Base-by-base conservation (phyloP, 2,888 invertebrate species). In the Dilophus febrilis region DNA sequence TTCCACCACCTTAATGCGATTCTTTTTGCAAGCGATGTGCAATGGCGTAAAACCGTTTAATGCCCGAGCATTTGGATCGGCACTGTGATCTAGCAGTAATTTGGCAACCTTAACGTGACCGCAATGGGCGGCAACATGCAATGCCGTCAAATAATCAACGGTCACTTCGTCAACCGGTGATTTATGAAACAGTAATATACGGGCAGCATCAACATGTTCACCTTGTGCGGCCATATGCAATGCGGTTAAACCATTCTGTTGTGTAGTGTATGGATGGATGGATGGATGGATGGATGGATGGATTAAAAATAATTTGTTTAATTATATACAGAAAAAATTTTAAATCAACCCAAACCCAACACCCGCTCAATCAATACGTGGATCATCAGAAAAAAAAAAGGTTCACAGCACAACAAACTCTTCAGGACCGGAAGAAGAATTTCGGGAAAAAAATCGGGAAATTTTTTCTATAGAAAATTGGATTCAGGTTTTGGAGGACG, bases 101-200 rank as follows among this genome's bases (percentile, higher is more conserved):
- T 81, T 92, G 5, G 95, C 94, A 6, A 94, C 92, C 56, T 88
- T 70, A 26, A 92, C 90, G 58, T 91, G 90, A 7, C 90, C 90
- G 53, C 90, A 90, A 53, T 90, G 90, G 1, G 92, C 90, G 12
- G 92, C 91, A 7, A 95, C 94, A 57, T 98, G 97, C 27, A 98
- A 71, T 2, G 95, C 91, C 0, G 95, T 97, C 53, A 97, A 68
- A 61, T 94, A 97, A 65, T 98, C 97, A 32, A 95, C 91, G 1
- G 95, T 97, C 46, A 97, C 92, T 66, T 97, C 97, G 66, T 97
- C 95, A 37, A 97, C 94, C n/a, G 91, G 88, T 2, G 95, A 94
- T 47, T 91, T 86, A 60, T 94, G 87, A 49, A 86, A 76, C 11
- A 97, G 72, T 7, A 97, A 70, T 38, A 91, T 83, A 40, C 90